These are phyloP conservation scores for Muntiacus reevesi DNA, from an alignment of 2,113 vertebrate species.

Conservation along the genomic window DNA sequence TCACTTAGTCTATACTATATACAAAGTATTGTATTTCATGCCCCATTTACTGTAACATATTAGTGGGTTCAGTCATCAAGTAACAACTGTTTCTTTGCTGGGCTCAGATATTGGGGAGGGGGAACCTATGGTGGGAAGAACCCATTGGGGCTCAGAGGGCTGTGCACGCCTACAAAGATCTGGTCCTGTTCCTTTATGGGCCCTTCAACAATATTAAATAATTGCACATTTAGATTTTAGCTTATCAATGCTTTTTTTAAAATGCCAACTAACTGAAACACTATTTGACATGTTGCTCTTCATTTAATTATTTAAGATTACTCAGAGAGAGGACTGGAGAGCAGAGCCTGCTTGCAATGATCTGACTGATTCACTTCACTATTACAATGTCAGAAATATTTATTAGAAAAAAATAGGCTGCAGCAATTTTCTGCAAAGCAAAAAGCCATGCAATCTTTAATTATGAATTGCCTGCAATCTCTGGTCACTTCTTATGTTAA, in stretches of 20 bases:
- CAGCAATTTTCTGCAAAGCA: neutral
- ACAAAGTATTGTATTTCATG: constrained; percentile 78
- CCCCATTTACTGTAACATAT: constrained; percentile 83
- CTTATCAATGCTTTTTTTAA: neutral
- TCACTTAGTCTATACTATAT: constrained; percentile 72
- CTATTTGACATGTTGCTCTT: neutral
- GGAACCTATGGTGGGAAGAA: rapidly evolving
- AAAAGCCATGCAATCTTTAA: rapidly evolving
- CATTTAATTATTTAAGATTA: neutral
- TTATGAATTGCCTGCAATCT: neutral
- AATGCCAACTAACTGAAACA: neutral
- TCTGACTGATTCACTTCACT: neutral
- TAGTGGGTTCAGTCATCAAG: constrained; percentile 82
- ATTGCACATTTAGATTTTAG: neutral
- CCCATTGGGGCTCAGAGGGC: neutral
- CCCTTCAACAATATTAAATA: neutral
- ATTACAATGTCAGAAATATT: neutral
- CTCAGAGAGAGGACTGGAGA: neutral
- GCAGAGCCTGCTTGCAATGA: neutral
- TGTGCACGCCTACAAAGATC: rapidly evolving
- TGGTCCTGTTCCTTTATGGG: neutral
- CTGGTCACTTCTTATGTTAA: neutral
- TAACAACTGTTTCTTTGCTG: constrained; percentile 68
- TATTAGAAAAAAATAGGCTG: neutral
- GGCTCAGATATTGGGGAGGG: neutral